Evolutionary conservation across 2,888 invertebrate genomes (phyloP).

Genomic region (Xestobium rufovillosum): DNA sequence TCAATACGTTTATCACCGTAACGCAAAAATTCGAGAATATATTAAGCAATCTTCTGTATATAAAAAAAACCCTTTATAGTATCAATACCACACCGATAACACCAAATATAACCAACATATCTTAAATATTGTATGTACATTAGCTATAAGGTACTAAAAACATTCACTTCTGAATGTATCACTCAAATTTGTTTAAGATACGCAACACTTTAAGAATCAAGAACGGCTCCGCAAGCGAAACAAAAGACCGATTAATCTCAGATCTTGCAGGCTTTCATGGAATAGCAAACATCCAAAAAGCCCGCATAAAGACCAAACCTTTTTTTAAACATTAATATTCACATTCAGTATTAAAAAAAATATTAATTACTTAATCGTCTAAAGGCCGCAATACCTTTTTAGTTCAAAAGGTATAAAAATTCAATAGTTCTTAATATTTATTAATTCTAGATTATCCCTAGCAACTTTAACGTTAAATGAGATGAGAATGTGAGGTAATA

Average conservation of each 20-base stretch:
- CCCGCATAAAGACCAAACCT: too few species aligned
- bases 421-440: slow-evolving; percentile 29
- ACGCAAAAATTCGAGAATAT: too few species aligned
- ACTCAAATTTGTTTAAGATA: slow-evolving; percentile 20
- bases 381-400: slow-evolving; percentile 33
- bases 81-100: slow-evolving; percentile 34
- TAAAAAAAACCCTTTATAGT: slow-evolving; percentile 30
- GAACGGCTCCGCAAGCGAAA: too few species aligned
- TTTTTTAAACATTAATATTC: too few species aligned
- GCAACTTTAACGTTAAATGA: slow-evolving; percentile 28
- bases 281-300: too few species aligned
- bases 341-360: too few species aligned
- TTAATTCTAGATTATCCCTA: slow-evolving; percentile 22
- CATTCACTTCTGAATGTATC: slow-evolving; percentile 31
- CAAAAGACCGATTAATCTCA: too few species aligned
- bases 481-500: slow-evolving; percentile 41
- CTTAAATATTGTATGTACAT: slow-evolving; percentile 29
- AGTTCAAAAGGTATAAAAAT: slow-evolving; percentile 28
- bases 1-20: too few species aligned
- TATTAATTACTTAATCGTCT: slow-evolving; percentile 30
- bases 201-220: too few species aligned
- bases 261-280: too few species aligned
- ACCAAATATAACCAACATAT: slow-evolving; percentile 35
- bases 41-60: too few species aligned
- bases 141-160: slow-evolving; percentile 34